Evolutionary conservation across 1,140 invertebrate species (phyloP).

Genomic region (Asbolus verrucosus): DNA sequence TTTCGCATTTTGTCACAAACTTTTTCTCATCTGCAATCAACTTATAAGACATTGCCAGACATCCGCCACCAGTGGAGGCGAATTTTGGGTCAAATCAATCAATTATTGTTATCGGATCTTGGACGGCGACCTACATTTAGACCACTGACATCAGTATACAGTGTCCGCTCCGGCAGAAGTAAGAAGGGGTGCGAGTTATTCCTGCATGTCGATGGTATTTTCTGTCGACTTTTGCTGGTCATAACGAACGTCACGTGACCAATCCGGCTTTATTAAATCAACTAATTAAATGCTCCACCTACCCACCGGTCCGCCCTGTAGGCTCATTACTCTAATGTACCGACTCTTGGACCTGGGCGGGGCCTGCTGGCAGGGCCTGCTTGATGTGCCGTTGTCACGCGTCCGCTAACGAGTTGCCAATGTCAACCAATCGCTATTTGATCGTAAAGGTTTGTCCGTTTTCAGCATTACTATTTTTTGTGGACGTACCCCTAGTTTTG

Average conservation of each 20-base stretch:
- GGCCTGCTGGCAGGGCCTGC: conserved; percentile 50
- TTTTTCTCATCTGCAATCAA: no score
- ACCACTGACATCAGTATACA: no score
- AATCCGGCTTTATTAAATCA: conserved; percentile 54
- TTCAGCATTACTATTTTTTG: conserved; percentile 26
- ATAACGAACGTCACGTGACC: conserved; percentile 47
- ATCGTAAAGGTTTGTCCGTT: conserved; percentile 48
- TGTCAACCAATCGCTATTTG: conserved; percentile 53
- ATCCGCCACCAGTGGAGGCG: no score
- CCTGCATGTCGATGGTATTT: neutral
- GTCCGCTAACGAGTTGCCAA: conserved; percentile 50
- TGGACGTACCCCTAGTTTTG: conserved; percentile 12
- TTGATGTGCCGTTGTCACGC: conserved; percentile 57
- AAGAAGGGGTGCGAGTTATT: no score
- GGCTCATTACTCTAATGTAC: conserved; percentile 59
- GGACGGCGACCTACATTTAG: no score
- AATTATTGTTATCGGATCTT: no score
- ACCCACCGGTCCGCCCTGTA: conserved; percentile 53
- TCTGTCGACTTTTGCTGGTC: neutral
- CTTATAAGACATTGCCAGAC: no score
- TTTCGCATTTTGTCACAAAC: no score
- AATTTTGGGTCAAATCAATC: no score
- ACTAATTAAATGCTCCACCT: conserved; percentile 60
- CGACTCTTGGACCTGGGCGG: conserved; percentile 55
- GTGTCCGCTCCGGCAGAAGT: no score